phyloP scores from a whole-genome alignment of 2,888 invertebrate genomes.

The Pseudoips prasinana region DNA sequence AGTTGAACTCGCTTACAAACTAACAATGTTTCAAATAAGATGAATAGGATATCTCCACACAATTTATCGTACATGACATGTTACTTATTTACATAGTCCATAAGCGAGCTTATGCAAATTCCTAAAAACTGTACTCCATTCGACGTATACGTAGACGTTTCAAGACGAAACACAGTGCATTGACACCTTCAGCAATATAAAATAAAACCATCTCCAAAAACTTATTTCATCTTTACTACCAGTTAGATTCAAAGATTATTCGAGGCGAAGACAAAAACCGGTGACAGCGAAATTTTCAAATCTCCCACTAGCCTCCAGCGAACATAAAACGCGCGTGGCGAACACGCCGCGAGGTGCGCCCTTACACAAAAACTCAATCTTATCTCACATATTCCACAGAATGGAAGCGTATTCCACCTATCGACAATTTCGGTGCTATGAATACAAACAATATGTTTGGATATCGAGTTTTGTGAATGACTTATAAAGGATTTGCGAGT shows the following conservation, averaged over 20 bases:
- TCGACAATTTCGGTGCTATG: slow-evolving; percentile 19
- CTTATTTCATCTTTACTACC: slow-evolving; percentile 62
- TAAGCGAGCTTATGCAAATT: neutral
- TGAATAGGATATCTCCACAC: neutral
- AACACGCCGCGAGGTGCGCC: slow-evolving; percentile 55
- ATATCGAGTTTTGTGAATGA: slow-evolving; percentile 22
- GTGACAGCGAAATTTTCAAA: slow-evolving; percentile 60
- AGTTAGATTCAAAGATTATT: slow-evolving; percentile 68
- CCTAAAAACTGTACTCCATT: neutral
- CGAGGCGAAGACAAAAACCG: slow-evolving; percentile 47
- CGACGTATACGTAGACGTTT: neutral
- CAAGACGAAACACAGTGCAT: slow-evolving; percentile 21
- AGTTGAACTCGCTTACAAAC: too few relatives aligned
- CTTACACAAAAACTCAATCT: slow-evolving; percentile 55
- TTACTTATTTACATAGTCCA: neutral
- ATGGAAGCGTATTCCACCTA: slow-evolving; percentile 8
- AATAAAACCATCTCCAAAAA: slow-evolving; percentile 33
- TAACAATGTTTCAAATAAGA: neutral
- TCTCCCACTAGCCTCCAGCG: slow-evolving; percentile 41
- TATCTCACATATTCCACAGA: slow-evolving; percentile 28
- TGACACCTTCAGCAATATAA: slow-evolving; percentile 33
- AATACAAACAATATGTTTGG: slow-evolving; percentile 30
- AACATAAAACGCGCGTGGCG: slow-evolving; percentile 40
- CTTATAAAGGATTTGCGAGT: slow-evolving; percentile 25
- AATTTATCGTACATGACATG: neutral